Percentiles rank a stretch among this genome's conserved stretches.
phyloP scores from a whole-genome alignment of 1,140 invertebrate genomes.

The Euwallacea similis region DNA sequence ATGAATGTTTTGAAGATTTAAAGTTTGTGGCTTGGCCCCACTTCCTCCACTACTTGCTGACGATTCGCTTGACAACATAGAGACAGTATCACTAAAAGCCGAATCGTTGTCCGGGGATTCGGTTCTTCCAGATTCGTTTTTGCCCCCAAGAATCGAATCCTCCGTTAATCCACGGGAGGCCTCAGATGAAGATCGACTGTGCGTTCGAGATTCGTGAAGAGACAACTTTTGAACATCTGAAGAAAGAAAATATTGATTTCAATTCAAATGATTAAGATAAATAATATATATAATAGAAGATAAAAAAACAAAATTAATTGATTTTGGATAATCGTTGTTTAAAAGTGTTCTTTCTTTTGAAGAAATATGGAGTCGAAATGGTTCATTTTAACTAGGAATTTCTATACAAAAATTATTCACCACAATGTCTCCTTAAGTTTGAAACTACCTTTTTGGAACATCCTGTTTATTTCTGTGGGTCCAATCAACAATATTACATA shows the following conservation, averaged over 20 bases:
- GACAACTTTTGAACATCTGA: conserved; percentile 48
- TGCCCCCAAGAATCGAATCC: conserved; percentile 44
- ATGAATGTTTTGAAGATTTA: conserved; percentile 44
- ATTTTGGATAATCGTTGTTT: too few species aligned
- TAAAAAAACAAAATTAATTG: background rate
- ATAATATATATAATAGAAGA: too few species aligned
- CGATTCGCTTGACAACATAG: conserved; percentile 86
- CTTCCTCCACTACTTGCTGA: conserved; percentile 81
- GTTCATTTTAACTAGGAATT: too few species aligned
- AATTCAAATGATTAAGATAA: background rate
- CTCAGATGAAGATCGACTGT: conserved; percentile 59
- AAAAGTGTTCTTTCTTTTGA: too few species aligned
- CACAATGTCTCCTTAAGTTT: too few species aligned
- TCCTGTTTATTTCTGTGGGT: too few species aligned
- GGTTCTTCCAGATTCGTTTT: conserved; percentile 62
- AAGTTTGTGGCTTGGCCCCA: conserved; percentile 59
- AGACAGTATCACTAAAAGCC: conserved; percentile 95
- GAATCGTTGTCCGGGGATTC: conserved; percentile 96
- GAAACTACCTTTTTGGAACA: too few species aligned
- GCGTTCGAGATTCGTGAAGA: conserved; percentile 53
- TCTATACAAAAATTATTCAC: too few species aligned
- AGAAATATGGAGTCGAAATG: too few species aligned
- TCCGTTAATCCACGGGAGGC: conserved; percentile 54
- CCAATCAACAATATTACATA: too few species aligned
- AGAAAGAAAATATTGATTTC: conserved; percentile 23